Evolutionary conservation across 1,140 invertebrate species (phyloP), one percentile per base, ranked within the genome.

Genomic region (Drosophila biarmipes): DNA sequence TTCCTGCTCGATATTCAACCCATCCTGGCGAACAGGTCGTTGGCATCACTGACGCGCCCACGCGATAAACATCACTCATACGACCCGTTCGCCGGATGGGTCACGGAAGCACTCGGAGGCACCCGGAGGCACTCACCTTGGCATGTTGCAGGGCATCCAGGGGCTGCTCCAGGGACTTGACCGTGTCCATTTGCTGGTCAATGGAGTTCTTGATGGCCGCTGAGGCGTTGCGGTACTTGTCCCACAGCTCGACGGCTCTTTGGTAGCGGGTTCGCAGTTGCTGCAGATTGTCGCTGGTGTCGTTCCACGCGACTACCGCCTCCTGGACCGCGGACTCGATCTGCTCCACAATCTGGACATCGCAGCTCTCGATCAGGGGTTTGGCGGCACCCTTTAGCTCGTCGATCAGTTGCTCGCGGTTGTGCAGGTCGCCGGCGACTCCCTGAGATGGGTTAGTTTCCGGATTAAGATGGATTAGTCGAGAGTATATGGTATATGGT

Each of bases 201-300:
- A 95, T 94, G 93, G 95, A 96, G 57, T 93, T 94, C 53, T 95
- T 94, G 42, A 97, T 94, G 5, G 94, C 93, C n/a, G 95, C 95
- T 35, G 95, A 95, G 2, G 95, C 95, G 78, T 96, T 95, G 21
- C 95, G 93, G 92, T 96, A 97, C 48, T 95, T 93, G 77, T 95
- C 93, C 96, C 96, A 97, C 34, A 97, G 93, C 29, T 95, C 94
- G 45, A 96, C 95, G 4, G 96, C 96, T 90, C 95, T 92, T 78
- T 96, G 94, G 92, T 95, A 95, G 76, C 95, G 95, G 76, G 94
- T 94, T 92, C 95, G 96, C 59, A 97, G 93, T 63, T 95, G 94
- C 68, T 94, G 94, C 64, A 97, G 93, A 91, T 96, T 95, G 71
- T 93, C 93, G 80, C 94, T 95, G 17, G 96, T 96, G 81, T 95